Percentiles rank a stretch among this genome's conserved stretches.
phyloP scores from a whole-genome alignment of 2,797 vertebrate genomes.

The Acropternis orthonyx region DNA sequence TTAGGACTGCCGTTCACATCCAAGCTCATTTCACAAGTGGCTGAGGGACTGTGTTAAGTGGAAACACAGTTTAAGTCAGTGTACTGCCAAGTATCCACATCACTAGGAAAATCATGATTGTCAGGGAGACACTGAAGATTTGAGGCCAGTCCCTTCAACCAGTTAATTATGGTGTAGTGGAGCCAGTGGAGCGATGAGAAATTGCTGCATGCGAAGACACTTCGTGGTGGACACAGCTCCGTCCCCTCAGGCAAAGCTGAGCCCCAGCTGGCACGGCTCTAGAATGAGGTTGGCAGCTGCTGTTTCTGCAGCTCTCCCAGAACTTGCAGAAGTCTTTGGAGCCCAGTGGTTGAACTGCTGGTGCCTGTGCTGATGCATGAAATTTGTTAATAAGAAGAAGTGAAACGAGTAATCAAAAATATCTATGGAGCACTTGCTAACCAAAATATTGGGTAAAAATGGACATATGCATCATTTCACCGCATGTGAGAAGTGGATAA shows the following conservation, averaged over 20 bases:
- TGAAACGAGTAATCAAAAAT: background rate
- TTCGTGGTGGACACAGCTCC: background rate
- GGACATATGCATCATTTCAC: background rate
- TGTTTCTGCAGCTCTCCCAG: background rate
- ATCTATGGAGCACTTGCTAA: rapidly evolving
- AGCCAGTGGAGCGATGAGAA: background rate
- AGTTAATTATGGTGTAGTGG: background rate
- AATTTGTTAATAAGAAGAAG: background rate
- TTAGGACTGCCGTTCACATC: background rate
- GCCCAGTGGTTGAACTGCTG: background rate
- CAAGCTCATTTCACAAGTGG: conserved; percentile 11
- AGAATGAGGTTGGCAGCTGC: background rate
- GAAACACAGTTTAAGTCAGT: too few species aligned
- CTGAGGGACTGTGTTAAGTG: conserved; percentile 1
- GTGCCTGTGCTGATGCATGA: background rate
- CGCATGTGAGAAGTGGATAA: background rate
- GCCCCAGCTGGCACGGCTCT: background rate
- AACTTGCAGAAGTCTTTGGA: background rate
- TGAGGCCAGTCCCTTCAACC: background rate
- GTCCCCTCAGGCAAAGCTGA: background rate
- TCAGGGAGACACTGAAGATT: background rate
- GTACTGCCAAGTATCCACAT: background rate
- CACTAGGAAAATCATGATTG: background rate
- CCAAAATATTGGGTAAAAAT: background rate
- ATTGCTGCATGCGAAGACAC: background rate